phyloP scores from a whole-genome alignment of 2,113 vertebrate species.

The Gymnogyps californianus region DNA sequence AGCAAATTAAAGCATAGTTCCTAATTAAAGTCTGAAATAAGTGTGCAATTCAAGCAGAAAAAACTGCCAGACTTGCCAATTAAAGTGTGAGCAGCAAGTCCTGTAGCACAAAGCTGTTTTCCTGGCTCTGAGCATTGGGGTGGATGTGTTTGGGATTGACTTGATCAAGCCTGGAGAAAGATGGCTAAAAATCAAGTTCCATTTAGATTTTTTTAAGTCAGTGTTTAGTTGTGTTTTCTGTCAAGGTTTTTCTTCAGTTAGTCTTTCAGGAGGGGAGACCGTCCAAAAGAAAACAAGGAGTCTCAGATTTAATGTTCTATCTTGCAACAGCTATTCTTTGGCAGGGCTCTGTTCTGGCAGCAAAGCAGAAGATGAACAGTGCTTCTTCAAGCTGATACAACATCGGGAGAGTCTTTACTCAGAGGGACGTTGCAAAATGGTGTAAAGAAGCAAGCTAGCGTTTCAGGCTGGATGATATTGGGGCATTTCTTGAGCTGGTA shows the following conservation, averaged over 20 bases:
- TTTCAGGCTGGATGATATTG: not conserved
- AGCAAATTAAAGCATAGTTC: not conserved
- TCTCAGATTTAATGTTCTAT: not conserved
- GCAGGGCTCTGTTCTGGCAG: conserved; percentile 29
- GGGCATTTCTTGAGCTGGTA: not conserved
- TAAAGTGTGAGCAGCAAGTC: not conserved
- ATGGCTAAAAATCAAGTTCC: conserved; percentile 6
- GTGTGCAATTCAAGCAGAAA: not conserved
- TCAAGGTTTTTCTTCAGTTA: conserved; percentile 22
- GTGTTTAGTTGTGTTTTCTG: not conserved
- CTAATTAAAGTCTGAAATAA: not conserved
- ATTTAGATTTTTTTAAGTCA: not conserved
- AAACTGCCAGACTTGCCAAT: not conserved
- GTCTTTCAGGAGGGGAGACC: not conserved
- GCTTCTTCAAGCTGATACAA: not conserved
- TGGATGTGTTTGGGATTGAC: not conserved
- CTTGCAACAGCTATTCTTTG: conserved; percentile 19
- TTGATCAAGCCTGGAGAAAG: not conserved
- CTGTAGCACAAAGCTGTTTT: not conserved
- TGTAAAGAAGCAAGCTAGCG: not conserved
- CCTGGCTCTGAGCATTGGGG: not conserved
- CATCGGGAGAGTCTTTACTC: not conserved
- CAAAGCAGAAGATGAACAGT: not conserved
- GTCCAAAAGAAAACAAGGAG: not conserved
- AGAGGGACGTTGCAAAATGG: not conserved